Evolutionary conservation across 2,797 vertebrate species (phyloP), one percentile per base, ranked within the genome.

Genomic region (Lutjanus argentimaculatus): DNA sequence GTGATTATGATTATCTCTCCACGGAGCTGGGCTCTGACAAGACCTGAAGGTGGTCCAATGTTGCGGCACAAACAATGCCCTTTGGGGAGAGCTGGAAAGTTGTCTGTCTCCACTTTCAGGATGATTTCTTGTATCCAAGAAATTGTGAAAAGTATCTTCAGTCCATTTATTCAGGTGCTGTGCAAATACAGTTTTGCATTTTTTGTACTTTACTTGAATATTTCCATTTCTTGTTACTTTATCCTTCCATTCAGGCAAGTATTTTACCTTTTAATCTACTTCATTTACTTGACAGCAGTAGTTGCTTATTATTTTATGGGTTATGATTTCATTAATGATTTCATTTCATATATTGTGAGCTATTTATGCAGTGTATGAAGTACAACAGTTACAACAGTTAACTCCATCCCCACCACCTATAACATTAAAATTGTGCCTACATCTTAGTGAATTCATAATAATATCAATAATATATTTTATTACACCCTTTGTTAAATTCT

Each of bases 221-320:
- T 0, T 43, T 49, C 12, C 2, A 22, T 77, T 64, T 22, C 6
- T 21, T 58, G 61, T 2, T 25, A 30, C 22, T 22, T 25, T 19
- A 58, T 57, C 36, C 1, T 8, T 56, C 10, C 17, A 30, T 30
- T 30, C 25, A 30, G 25, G 25, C 2, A 55, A 40, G 2, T 36
- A 30, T 64, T 53, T 63, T 6, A 57, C 30, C 57, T 64, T 36
- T 36, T 21, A 45, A 74, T 65, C 21, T 16, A 48, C 22, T 59
- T 1, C 11, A 55, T 53, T 25, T 42, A 51, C 42, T 58, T 75
- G 25, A 65, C 2, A 19, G 19, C 14, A 63, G 40, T 19, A 43
- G 8, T 59, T 6, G 14, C 15, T 19, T 56, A 2, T 46, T 46
- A 53, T 12, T 48, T 48, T 55, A 7, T 8, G n/a, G 46, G 11